phyloP scores from a whole-genome alignment of 2,113 vertebrate genomes.

The Holacanthus passer region DNA sequence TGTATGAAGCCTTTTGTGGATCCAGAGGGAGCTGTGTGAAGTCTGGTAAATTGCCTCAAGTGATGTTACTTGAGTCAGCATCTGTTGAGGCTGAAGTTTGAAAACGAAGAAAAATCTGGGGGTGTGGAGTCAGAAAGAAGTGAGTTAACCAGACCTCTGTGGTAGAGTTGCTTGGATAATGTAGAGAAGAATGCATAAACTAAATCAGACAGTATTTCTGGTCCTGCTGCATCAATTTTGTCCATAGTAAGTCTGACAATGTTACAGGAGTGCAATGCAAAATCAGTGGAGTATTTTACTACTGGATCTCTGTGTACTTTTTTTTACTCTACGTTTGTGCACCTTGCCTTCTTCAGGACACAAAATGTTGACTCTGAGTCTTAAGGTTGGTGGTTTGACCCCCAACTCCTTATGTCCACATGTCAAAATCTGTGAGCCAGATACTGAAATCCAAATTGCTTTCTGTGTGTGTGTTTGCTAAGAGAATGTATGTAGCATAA shows the following conservation, averaged over 20 bases:
- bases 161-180: too few species aligned
- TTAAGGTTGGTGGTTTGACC: neutral
- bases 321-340: neutral
- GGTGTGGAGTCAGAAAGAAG: too few species aligned
- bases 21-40: neutral
- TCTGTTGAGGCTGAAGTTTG: neutral
- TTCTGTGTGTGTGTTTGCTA: neutral
- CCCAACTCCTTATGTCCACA: neutral
- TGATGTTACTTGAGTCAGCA: neutral
- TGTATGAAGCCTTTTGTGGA: neutral
- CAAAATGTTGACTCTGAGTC: neutral
- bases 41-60: neutral
- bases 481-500: neutral
- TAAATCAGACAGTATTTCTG: too few species aligned
- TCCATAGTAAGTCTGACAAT: neutral
- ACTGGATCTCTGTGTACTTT: neutral
- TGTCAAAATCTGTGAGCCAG: neutral
- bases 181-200: neutral
- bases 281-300: neutral
- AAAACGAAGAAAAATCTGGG: neutral
- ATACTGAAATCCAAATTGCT: neutral
- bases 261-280: neutral
- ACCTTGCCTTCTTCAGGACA: neutral
- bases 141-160: too few species aligned
- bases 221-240: neutral